Evolutionary conservation across 2,888 invertebrate genomes (phyloP), one percentile per base, ranked within the genome.

Genomic region (Glaucopsyche alexis): DNA sequence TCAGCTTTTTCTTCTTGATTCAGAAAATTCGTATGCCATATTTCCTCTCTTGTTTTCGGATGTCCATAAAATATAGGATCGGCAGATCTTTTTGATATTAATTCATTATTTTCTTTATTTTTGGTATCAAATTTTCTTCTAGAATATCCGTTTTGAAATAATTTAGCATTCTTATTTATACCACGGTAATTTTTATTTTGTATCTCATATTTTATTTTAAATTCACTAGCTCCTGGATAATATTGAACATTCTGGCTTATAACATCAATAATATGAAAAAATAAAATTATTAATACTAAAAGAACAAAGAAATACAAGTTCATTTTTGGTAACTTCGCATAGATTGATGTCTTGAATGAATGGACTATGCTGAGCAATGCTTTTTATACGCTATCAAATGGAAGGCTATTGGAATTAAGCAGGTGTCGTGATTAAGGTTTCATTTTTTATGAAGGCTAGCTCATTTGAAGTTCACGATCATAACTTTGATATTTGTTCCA

Each of bases 1-100:
- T 94, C 93, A 65, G 87, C 91, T 11, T 77, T 81, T 42, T 76
- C 70, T 60, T 77, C 84, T 79, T 89, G 83, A 47, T 93, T 83
- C n/a, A 94, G 81, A 79, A 95, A 94, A 71, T 85, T 88, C 64
- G 85, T 86, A 67, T 91, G 89, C 91, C 95, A 93, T 38, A 94
- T 77, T 77, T 95, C 94, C 79, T 93, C 91, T 74, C 88, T 91
- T 0, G 94, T 91, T 84, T 94, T 95, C 0, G 94, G 94, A 77
- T 94, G 87, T 0, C 95, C 95, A 66, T 86, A 86, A 78, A 95
- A 94, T 8, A 89, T 90, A 4, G 94, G 84, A 80, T 95, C 94
- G 13, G 87, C 78, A 6, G 88, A 88, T 74, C 95, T 87, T 76
- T 81, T 82, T 13, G 69, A 40, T 19, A 70, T 73, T 42, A 40